Conservation (phyloP, 2,113 vertebrate species). For the Periophthalmus modestus region DNA sequence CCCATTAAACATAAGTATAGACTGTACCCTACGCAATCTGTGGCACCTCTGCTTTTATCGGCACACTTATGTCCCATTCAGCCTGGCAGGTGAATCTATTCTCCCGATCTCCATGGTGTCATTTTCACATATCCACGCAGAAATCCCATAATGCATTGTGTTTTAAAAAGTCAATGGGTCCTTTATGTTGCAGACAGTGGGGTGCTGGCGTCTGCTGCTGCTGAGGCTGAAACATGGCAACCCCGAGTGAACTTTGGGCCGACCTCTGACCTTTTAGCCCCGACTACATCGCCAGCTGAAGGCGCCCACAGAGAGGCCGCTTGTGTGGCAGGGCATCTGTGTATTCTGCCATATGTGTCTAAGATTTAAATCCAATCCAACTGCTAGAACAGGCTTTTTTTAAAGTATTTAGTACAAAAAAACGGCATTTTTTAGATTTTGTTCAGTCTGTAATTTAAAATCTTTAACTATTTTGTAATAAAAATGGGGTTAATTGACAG, state of each 20-base stretch:
- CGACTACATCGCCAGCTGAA: conserved; percentile 49
- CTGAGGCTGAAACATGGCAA: conserved; percentile 43
- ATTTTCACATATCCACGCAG: neutral
- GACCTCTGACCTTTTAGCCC: conserved; percentile 58
- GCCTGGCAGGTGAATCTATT: conserved; percentile 22
- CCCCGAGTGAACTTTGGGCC: conserved; percentile 46
- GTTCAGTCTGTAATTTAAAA: too few relatives aligned
- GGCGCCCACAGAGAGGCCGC: conserved; percentile 40
- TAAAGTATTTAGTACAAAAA: too few relatives aligned
- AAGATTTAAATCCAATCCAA: neutral
- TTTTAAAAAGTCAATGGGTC: conserved; percentile 49
- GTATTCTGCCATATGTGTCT: neutral
- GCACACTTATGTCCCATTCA: conserved; percentile 13
- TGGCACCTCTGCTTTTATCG: conserved; percentile 30
- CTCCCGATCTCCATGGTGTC: neutral
- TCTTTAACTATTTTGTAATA: too few relatives aligned
- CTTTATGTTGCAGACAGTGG: conserved; percentile 38
- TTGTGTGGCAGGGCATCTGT: conserved; percentile 28
- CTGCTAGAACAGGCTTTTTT: too few relatives aligned
- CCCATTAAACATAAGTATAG: conserved; percentile 58
- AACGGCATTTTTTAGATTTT: too few relatives aligned
- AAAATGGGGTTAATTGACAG: too few relatives aligned
- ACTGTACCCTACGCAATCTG: conserved; percentile 40
- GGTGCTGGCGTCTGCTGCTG: conserved; percentile 51
- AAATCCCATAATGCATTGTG: conserved; percentile 7